Evolutionary conservation across 2,888 invertebrate species (phyloP).

Genomic region (Drosophila rubida): DNA sequence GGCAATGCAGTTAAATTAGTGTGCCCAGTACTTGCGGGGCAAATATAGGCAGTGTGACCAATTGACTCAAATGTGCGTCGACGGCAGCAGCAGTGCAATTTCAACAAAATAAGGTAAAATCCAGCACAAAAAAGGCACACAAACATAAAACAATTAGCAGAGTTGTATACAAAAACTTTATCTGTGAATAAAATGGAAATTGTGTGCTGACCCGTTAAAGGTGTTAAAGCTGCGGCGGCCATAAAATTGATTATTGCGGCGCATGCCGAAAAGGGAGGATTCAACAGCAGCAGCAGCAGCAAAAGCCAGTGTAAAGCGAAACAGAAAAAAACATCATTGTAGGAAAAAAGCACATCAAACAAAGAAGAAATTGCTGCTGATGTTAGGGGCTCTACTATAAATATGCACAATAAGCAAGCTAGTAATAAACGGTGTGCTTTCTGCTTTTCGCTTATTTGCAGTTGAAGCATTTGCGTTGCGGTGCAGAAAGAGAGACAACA

Average conservation of each 20-base stretch:
- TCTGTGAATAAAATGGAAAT: constrained; percentile 17
- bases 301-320: constrained; percentile 37
- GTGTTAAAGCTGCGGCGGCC: constrained; percentile 11
- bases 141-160: constrained; percentile 58
- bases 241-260: constrained; percentile 77
- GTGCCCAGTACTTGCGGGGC: constrained; percentile 5
- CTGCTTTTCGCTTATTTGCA: constrained; percentile 47
- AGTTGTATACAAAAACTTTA: constrained; percentile 19
- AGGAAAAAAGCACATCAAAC: constrained; percentile 58
- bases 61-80: constrained; percentile 39
- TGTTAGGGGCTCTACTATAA: constrained; percentile 18
- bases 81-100: constrained; percentile 67
- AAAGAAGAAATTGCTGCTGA: constrained; percentile 55
- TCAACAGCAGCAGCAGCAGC: constrained; percentile 40
- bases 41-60: constrained; percentile 31
- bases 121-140: constrained; percentile 41
- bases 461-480: constrained; percentile 71
- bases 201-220: constrained; percentile 20
- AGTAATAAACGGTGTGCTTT: constrained; percentile 25
- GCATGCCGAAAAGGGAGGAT: constrained; percentile 79
- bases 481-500: constrained; percentile 40
- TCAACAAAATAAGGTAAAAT: constrained; percentile 80
- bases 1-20: constrained; percentile 4
- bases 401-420: constrained; percentile 36
- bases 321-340: constrained; percentile 45